Base-by-base conservation (phyloP, 2,797 vertebrate genomes). In the Lophotriccus pileatus region DNA sequence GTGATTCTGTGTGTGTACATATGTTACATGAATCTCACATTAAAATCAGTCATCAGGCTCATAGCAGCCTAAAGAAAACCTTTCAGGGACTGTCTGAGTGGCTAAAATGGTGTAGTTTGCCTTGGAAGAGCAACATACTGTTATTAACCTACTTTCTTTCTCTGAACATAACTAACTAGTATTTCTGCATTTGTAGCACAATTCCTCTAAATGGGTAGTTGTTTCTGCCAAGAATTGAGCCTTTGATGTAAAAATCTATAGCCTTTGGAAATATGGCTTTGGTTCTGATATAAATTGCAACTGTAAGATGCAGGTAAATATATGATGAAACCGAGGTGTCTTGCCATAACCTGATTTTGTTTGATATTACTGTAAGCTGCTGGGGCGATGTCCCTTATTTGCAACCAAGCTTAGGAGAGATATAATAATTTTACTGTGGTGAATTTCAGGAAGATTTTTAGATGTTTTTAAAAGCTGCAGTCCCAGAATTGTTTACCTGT, bases 231-330 rank as follows among this genome's bases (percentile, higher is more conserved):
- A 92, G 76, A 95, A 89, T 46, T 19, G 87, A 87, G 30, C 14
- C 74, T 95, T 95, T 94, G 66, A 92, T 94, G 58, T 82, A 88
- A 95, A 95, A 94, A 82, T 76, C 37, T n/a, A 14, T 83, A 80
- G 75, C 78, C 75, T 87, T 91, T 84, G 79, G 89, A 91, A 94
- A 94, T 68, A 84, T n/a, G 73, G 72, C 27, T 12, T 64, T 76
- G 16, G 15, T 93, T 94, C 55, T 87, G 30, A 64, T 60, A 68
- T 44, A 55, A 80, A 92, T 64, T 84, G 37, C 49, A 80, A 22
- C 28, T 44, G 3, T 64, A 74, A 92, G 34, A 84, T 68, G 53
- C 55, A 84, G 53, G 66, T 85, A 93, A 79, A 84, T 22, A 14
- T 41, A 27, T 69, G 39, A 80, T 39, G 39, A 94, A 89, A 93